A percentile compares a stretch with the other conserved stretches of the same genome.
Evolutionary conservation across 2,797 vertebrate species (phyloP).

Genomic region (Nasua narica): DNA sequence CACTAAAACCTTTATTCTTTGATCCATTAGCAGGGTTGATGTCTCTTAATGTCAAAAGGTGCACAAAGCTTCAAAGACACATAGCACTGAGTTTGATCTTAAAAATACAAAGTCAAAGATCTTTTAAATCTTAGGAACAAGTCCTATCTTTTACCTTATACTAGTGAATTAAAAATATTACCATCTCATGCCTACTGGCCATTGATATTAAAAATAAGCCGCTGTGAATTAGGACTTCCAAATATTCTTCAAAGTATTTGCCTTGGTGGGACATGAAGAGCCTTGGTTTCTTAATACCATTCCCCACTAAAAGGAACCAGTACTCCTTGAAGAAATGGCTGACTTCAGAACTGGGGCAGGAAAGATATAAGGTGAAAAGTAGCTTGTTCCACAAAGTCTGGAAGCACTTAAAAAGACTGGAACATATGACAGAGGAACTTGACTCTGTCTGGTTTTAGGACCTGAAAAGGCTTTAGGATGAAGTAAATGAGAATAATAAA

Average conservation of each 20-base stretch:
- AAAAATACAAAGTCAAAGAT: conserved; percentile 39
- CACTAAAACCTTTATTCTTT: conserved; percentile 46
- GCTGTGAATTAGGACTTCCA: not conserved
- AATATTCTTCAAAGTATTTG: not conserved
- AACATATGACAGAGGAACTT: not conserved
- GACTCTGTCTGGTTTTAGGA: too few relatives aligned
- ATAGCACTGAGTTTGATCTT: conserved; percentile 3
- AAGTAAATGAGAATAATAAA: not conserved
- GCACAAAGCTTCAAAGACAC: conserved; percentile 35
- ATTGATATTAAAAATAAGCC: not conserved
- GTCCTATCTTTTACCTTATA: not conserved
- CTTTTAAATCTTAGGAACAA: conserved; percentile 9
- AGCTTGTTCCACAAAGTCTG: not conserved
- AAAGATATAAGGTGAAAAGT: not conserved
- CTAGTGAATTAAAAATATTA: conserved; percentile 4
- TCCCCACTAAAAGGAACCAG: not conserved
- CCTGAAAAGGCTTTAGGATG: too few relatives aligned
- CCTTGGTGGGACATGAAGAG: not conserved
- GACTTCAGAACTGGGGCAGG: not conserved
- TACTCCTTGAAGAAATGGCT: not conserved
- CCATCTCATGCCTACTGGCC: not conserved
- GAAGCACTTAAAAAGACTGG: not conserved
- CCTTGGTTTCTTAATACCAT: not conserved
- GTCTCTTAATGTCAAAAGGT: conserved; percentile 28
- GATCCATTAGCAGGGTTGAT: not conserved